These are phyloP conservation scores for Thecophora atra DNA, from an alignment of 2,888 invertebrate species.

Conservation along the genomic window DNA sequence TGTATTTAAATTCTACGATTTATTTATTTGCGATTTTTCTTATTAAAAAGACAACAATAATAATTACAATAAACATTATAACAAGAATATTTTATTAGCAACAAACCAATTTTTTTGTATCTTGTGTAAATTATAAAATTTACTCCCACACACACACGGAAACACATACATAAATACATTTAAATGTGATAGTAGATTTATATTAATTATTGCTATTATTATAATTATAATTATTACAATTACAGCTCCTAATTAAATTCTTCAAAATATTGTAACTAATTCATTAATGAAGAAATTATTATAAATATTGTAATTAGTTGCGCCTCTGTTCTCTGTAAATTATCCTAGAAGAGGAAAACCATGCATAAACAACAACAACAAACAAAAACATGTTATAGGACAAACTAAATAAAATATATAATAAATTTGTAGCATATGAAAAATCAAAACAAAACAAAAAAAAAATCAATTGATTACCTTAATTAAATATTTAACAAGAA, in stretches of 20 bases:
- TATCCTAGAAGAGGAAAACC: conserved; percentile 15
- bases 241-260: neutral
- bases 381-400: neutral
- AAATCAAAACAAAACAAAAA: conserved; percentile 6
- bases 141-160: conserved; percentile 20
- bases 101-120: conserved; percentile 7
- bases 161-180: conserved; percentile 32
- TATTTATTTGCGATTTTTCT: too few relatives aligned
- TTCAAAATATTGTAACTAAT: conserved; percentile 19
- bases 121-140: conserved; percentile 6
- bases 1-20: too few relatives aligned
- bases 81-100: too few relatives aligned
- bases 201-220: conserved; percentile 41
- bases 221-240: conserved; percentile 37
- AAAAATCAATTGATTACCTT: conserved; percentile 18
- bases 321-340: conserved; percentile 29
- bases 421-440: conserved; percentile 42
- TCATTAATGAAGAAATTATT: conserved; percentile 6
- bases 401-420: conserved; percentile 33
- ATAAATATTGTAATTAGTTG: conserved; percentile 18
- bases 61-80: too few relatives aligned
- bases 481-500: conserved; percentile 35
- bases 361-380: conserved; percentile 16
- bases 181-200: conserved; percentile 47
- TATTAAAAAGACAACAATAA: too few relatives aligned